These are phyloP conservation scores for Coptodon bakossiorum DNA, from an alignment of 2,113 vertebrate species.

Conservation along the genomic window DNA sequence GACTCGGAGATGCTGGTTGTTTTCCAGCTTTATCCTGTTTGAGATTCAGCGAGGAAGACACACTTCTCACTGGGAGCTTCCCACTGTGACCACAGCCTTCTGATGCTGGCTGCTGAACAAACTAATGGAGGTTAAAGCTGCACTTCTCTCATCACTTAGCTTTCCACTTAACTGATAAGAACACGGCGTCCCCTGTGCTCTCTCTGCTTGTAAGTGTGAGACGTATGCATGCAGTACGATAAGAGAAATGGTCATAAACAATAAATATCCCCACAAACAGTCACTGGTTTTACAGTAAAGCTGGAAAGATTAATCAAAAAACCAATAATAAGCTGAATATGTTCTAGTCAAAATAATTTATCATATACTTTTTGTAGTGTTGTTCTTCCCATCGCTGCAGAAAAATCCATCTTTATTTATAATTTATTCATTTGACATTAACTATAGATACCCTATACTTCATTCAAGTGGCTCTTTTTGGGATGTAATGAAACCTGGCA, in stretches of 20 bases:
- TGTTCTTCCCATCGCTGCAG: background rate
- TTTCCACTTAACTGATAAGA: background rate
- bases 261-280: background rate
- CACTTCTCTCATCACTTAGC: background rate
- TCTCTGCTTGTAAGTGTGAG: background rate
- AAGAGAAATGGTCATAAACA: background rate
- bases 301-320: background rate
- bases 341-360: background rate
- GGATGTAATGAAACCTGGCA: background rate
- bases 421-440: background rate
- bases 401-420: background rate
- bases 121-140: background rate
- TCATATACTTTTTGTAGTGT: background rate
- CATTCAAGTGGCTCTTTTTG: background rate
- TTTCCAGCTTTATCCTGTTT: background rate
- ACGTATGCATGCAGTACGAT: background rate
- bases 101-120: background rate
- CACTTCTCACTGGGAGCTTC: background rate
- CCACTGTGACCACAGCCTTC: background rate
- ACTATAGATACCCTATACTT: background rate
- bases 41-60: background rate
- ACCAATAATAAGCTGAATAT: background rate
- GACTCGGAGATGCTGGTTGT: background rate
- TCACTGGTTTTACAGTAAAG: background rate
- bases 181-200: background rate